A percentile compares a stretch with the other conserved stretches of the same genome.
Conservation (phyloP, 2,113 vertebrate species). For the Austrofundulus limnaeus region DNA sequence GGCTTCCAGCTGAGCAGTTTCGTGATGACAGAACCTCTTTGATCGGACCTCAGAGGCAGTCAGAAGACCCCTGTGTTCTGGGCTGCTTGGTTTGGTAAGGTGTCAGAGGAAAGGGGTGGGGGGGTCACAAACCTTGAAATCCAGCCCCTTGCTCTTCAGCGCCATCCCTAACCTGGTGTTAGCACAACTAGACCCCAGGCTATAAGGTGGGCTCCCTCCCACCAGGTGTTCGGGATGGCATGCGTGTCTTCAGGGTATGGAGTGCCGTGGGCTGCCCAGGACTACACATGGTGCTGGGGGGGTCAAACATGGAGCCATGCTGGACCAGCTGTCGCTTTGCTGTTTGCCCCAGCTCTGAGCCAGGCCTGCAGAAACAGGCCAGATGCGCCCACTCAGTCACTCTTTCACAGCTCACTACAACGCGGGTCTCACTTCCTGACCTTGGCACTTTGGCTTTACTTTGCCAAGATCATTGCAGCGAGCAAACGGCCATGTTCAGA, state of each 20-base stretch:
- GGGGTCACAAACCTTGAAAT: constrained; percentile 59
- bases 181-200: constrained; percentile 66
- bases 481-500: constrained; percentile 18
- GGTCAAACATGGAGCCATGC: constrained; percentile 81
- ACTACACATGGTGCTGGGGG: constrained; percentile 72
- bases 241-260: constrained; percentile 72
- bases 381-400: constrained; percentile 71
- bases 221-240: constrained; percentile 77
- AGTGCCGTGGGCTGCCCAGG: constrained; percentile 63
- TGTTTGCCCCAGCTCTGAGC: constrained; percentile 69
- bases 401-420: constrained; percentile 49
- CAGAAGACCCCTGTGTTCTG: constrained; percentile 67
- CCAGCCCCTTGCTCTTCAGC: constrained; percentile 54
- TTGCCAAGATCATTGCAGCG: constrained; percentile 38
- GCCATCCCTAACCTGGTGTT: constrained; percentile 60
- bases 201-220: constrained; percentile 69
- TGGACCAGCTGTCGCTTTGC: constrained; percentile 82
- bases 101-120: constrained; percentile 62
- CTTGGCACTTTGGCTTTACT: constrained; percentile 46
- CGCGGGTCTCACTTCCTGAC: constrained; percentile 48
- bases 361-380: constrained; percentile 67
- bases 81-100: constrained; percentile 64
- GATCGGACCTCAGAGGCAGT: constrained; percentile 57
- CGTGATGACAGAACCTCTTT: constrained; percentile 66
- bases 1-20: constrained; percentile 53